phyloP scores from a whole-genome alignment of 2,888 invertebrate species.

The Lithophane socia region DNA sequence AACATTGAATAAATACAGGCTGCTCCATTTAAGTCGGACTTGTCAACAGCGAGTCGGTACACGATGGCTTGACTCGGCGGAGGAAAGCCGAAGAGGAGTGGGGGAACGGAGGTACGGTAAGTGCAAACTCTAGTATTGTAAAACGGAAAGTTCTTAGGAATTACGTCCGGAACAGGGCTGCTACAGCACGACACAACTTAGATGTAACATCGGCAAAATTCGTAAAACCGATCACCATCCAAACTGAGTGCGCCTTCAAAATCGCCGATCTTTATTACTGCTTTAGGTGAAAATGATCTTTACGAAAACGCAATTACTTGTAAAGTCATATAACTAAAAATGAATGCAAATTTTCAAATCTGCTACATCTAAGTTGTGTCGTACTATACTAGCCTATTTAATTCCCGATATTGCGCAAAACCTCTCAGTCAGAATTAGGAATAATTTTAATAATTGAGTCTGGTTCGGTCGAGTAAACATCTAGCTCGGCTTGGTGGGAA shows the following conservation, averaged over 20 bases:
- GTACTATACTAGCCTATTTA: conserved; percentile 21
- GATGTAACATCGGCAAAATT: too few species aligned
- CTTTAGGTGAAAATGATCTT: too few species aligned
- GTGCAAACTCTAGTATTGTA: conserved; percentile 79
- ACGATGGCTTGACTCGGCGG: conserved; percentile 40
- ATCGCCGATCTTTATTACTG: too few species aligned
- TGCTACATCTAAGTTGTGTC: too few species aligned
- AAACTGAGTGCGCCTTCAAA: too few species aligned
- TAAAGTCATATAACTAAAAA: too few species aligned
- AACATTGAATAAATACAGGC: conserved; percentile 56
- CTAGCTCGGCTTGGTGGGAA: conserved; percentile 16
- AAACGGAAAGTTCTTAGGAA: conserved; percentile 72
- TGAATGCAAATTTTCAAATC: too few species aligned
- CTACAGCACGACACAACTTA: background rate
- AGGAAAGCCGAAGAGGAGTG: conserved; percentile 32
- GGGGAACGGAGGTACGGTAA: conserved; percentile 67
- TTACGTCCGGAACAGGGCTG: conserved; percentile 53
- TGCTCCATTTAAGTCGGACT: conserved; percentile 60
- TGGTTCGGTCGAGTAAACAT: conserved; percentile 40
- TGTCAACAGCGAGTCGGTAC: conserved; percentile 56
- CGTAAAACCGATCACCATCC: too few species aligned
- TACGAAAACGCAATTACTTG: too few species aligned
- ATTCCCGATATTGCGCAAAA: conserved; percentile 42
- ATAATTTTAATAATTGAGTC: conserved; percentile 45
- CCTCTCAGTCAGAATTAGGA: conserved; percentile 24